Conservation (phyloP, 2,797 vertebrate genomes). For the Oophaga sylvatica region DNA sequence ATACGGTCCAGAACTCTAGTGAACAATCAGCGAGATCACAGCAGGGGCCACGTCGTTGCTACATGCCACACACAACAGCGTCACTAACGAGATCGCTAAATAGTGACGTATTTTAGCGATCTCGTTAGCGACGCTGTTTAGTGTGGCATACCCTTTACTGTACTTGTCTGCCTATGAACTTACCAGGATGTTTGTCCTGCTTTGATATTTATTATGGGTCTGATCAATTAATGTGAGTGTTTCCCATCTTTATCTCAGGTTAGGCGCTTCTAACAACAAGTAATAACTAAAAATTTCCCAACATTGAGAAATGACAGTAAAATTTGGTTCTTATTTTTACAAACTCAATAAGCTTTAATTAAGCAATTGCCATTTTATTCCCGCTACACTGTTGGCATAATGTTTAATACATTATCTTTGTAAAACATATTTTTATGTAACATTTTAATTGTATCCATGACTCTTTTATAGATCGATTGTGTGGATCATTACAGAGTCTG, state of each 20-base stretch:
- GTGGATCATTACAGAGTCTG: neutral
- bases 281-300: conserved; percentile 12
- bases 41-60: no score
- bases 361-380: neutral
- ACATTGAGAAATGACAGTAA: neutral
- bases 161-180: conserved; percentile 1
- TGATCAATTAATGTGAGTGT: conserved; percentile 2
- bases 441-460: neutral
- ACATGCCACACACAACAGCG: no score
- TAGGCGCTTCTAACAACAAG: conserved; percentile 33
- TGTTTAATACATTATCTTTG: neutral
- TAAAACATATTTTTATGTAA: neutral
- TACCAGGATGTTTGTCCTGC: conserved; percentile 23
- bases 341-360: neutral
- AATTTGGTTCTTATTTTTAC: neutral
- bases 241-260: conserved; percentile 23
- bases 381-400: neutral
- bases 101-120: no score
- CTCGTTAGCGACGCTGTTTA: no score
- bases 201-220: conserved; percentile 45
- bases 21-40: no score
- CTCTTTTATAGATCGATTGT: neutral
- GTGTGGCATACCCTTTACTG: no score
- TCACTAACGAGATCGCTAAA: no score
- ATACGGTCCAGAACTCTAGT: no score